These are phyloP conservation scores for Pantherophis alleghaniensis DNA, from an alignment of 2,797 vertebrate genomes.

Conservation along the genomic window DNA sequence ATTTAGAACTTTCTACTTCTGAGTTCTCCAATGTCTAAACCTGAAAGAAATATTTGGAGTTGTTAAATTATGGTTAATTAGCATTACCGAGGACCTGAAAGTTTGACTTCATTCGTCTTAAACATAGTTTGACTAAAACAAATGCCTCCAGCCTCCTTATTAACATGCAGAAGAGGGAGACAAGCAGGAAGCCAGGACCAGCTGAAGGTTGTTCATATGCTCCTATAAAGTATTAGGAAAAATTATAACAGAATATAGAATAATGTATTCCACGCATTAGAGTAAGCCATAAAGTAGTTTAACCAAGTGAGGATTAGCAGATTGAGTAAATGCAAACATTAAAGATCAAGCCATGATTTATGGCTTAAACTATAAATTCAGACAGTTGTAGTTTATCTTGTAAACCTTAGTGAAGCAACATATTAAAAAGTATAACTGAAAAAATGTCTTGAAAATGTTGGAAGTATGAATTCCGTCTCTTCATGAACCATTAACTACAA, in stretches of 20 bases:
- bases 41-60: not conserved
- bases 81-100: not conserved
- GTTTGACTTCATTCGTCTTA: not conserved
- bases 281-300: not conserved
- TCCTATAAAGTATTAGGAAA: not conserved
- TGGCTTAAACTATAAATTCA: not conserved
- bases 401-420: not conserved
- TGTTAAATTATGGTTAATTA: not conserved
- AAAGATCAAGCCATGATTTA: not conserved
- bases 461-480: not conserved
- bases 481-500: not conserved
- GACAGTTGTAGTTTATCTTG: not conserved
- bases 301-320: not conserved
- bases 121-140: not conserved
- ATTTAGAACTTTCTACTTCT: not conserved
- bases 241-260: not conserved
- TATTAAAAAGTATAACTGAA: not conserved
- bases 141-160: not conserved
- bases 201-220: not conserved
- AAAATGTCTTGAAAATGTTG: not conserved
- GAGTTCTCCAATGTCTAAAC: not conserved
- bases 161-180: not conserved
- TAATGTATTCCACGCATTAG: not conserved
- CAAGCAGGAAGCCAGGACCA: not conserved
- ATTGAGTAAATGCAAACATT: not conserved